Conservation (phyloP, 1,140 invertebrate genomes). For the Drosophila grimshawi region DNA sequence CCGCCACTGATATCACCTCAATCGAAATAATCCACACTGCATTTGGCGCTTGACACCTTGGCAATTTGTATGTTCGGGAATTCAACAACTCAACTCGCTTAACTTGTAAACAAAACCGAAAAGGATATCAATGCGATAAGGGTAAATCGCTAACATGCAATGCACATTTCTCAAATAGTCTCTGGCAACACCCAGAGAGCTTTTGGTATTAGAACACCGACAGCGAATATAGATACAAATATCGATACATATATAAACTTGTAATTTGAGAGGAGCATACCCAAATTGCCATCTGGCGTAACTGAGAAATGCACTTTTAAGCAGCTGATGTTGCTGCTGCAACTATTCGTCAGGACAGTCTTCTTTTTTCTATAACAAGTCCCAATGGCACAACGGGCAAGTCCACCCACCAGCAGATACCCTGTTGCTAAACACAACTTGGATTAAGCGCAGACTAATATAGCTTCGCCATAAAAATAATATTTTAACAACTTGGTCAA, state of each 20-base stretch:
- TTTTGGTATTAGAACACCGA: constrained; percentile 61
- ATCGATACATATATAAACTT: constrained; percentile 35
- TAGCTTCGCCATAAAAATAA: too few species aligned
- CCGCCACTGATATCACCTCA: constrained; percentile 33
- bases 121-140: constrained; percentile 33
- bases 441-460: too few species aligned
- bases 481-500: too few species aligned
- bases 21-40: constrained; percentile 43
- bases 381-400: constrained; percentile 1
- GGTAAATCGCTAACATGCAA: constrained; percentile 72
- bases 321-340: constrained; percentile 49
- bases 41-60: constrained; percentile 75
- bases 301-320: constrained; percentile 82
- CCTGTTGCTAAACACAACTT: too few species aligned
- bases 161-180: constrained; percentile 75
- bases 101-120: constrained; percentile 51
- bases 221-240: constrained; percentile 31
- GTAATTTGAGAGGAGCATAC: constrained; percentile 59
- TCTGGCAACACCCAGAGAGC: constrained; percentile 46
- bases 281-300: constrained; percentile 77
- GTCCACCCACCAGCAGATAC: neutral
- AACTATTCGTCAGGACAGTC: constrained; percentile 72
- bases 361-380: constrained; percentile 44
- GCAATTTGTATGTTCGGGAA: constrained; percentile 61
- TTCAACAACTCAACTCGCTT: constrained; percentile 42